Evolutionary conservation across 2,888 invertebrate genomes (phyloP).

Genomic region (Pteria penguin): DNA sequence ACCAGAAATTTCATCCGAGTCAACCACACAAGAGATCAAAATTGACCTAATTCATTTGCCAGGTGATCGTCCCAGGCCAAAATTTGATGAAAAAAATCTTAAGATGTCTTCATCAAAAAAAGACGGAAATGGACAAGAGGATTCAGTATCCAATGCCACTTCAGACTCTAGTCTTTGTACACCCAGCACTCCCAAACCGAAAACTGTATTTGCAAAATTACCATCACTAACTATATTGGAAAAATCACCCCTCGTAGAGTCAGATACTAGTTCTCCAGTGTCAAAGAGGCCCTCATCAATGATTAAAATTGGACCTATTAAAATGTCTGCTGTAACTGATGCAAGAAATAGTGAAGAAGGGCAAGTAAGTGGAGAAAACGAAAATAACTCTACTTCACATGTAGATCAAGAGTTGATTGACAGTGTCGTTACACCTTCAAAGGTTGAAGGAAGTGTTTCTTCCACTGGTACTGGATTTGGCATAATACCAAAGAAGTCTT

Average conservation of each 20-base stretch:
- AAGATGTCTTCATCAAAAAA: background rate
- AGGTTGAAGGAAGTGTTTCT: background rate
- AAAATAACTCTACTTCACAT: too few species aligned
- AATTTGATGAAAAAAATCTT: too few species aligned
- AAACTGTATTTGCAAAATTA: background rate
- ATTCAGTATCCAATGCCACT: background rate
- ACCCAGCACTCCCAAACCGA: background rate
- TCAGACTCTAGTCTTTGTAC: background rate
- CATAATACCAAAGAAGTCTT: slow-evolving; percentile 20
- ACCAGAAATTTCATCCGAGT: background rate
- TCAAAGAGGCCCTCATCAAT: slow-evolving; percentile 1
- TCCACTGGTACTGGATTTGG: slow-evolving; percentile 12
- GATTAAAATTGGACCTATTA: slow-evolving; percentile 21
- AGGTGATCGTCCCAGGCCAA: too few species aligned
- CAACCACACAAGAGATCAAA: background rate
- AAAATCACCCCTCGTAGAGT: background rate
- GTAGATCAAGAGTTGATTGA: too few species aligned
- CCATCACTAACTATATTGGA: background rate
- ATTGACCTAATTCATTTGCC: background rate
- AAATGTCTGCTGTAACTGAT: background rate
- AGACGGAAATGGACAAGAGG: background rate
- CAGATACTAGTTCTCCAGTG: background rate
- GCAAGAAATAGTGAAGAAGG: slow-evolving; percentile 1
- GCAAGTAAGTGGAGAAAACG: background rate
- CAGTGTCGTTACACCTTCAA: too few species aligned